Evolutionary conservation across 2,113 vertebrate genomes (phyloP).

Genomic region (Cochlearius cochlearius): DNA sequence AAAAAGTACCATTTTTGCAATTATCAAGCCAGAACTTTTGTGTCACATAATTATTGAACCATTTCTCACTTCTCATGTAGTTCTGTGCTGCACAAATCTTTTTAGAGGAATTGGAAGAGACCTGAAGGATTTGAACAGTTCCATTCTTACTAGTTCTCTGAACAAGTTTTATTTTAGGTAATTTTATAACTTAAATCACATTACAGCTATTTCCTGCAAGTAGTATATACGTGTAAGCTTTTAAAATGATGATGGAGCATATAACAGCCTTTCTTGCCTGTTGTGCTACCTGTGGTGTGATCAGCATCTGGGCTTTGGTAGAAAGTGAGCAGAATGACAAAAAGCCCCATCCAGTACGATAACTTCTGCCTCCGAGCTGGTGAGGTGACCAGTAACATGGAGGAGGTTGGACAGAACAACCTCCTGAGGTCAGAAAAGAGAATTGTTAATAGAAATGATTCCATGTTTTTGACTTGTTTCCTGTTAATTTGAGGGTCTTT

Average conservation of each 20-base stretch:
- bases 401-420: not conserved
- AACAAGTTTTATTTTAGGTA: not conserved
- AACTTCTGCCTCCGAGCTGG: not conserved
- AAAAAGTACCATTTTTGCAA: not conserved
- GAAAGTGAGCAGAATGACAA: not conserved
- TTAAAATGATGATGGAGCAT: not conserved
- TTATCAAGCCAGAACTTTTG: not conserved
- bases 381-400: not conserved
- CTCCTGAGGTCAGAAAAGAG: not conserved
- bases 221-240: not conserved
- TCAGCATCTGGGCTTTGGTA: not conserved
- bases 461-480: not conserved
- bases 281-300: too few relatives aligned
- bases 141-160: not conserved
- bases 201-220: not conserved
- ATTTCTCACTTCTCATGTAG: not conserved
- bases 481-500: not conserved
- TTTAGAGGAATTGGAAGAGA: not conserved
- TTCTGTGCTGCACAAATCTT: not conserved
- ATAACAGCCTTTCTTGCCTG: not conserved
- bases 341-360: accelerated
- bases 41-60: not conserved
- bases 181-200: not conserved
- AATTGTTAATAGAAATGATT: not conserved
- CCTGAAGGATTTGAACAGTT: not conserved